Conservation (phyloP, 2,888 invertebrate genomes). For the Diplolepis rosae region DNA sequence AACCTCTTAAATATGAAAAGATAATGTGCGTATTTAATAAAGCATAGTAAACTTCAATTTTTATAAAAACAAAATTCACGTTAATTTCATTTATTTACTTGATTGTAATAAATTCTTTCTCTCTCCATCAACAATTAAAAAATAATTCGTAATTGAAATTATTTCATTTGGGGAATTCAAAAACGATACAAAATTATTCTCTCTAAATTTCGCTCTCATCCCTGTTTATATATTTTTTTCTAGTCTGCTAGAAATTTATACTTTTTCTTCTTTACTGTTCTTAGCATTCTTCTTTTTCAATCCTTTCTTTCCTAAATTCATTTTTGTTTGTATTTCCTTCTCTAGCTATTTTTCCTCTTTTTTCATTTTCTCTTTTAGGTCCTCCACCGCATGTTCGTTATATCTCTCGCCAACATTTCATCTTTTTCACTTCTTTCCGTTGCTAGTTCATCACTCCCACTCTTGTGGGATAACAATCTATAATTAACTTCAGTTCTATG, state of each 20-base stretch:
- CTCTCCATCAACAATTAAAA: no score
- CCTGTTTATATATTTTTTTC: background rate
- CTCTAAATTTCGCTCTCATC: no score
- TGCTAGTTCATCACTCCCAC: slow-evolving; percentile 40
- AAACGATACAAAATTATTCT: no score
- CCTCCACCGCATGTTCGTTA: slow-evolving; percentile 27
- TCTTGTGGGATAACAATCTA: slow-evolving; percentile 45
- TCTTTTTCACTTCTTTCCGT: slow-evolving; percentile 39
- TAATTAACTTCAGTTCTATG: slow-evolving; percentile 50
- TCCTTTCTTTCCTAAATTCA: background rate
- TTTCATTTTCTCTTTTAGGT: slow-evolving; percentile 7
- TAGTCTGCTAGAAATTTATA: background rate
- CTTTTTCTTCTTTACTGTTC: background rate
- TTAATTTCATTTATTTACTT: no score
- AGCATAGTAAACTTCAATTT: no score
- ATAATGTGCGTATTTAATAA: no score
- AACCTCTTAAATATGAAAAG: no score
- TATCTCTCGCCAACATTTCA: slow-evolving; percentile 24
- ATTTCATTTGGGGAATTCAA: no score
- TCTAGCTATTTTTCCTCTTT: background rate
- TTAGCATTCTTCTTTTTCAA: background rate
- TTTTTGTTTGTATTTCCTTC: background rate
- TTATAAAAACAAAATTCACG: no score
- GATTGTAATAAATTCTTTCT: no score
- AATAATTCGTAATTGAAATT: no score